Evolutionary conservation across 2,113 vertebrate species (phyloP).

Genomic region (Aplodontia rufa): DNA sequence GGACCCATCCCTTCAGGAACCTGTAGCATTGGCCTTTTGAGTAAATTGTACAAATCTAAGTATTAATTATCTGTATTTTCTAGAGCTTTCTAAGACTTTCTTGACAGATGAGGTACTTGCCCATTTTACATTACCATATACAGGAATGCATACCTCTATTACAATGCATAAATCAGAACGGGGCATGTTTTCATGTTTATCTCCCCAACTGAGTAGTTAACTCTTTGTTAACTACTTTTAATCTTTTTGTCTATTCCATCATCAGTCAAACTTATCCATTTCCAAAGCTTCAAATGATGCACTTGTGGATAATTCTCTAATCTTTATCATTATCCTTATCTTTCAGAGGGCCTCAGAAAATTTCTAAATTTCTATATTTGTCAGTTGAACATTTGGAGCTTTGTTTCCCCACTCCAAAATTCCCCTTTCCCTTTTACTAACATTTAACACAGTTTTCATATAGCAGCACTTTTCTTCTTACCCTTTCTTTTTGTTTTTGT

Average conservation of each 20-base stretch:
- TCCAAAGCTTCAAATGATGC: neutral
- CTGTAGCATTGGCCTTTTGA: neutral
- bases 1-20: accelerated
- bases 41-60: neutral
- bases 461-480: neutral
- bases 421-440: neutral
- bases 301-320: neutral
- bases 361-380: neutral
- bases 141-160: too few species aligned
- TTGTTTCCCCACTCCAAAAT: neutral
- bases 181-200: neutral
- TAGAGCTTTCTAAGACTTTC: neutral
- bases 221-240: neutral
- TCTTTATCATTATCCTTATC: neutral
- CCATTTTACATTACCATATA: neutral
- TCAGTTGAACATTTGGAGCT: neutral
- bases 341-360: neutral
- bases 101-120: neutral
- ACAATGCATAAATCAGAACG: neutral
- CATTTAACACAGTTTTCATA: neutral
- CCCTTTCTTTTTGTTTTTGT: too few species aligned
- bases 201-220: neutral
- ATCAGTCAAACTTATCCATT: neutral
- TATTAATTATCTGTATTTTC: neutral
- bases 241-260: neutral